These are phyloP conservation scores for Eupsilia transversa DNA, from an alignment of 2,888 invertebrate genomes.

Conservation along the genomic window DNA sequence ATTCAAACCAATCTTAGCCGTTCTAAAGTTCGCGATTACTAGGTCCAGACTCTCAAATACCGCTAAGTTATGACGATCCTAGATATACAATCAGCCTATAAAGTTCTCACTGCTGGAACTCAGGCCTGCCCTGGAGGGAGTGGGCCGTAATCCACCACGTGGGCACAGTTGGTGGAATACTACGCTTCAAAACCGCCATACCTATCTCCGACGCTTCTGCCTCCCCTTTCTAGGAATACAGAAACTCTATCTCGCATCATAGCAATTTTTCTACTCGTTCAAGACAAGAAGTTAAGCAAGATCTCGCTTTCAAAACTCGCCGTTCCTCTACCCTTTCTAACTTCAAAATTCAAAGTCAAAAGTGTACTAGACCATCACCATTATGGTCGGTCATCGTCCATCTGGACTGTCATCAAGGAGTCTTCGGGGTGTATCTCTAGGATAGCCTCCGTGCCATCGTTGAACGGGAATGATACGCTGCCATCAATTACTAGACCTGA, in stretches of 20 bases:
- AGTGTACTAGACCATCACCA: conserved; percentile 51
- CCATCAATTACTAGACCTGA: conserved; percentile 98
- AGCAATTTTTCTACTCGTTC: not conserved
- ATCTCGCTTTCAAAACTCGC: not conserved
- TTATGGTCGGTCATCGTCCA: conserved; percentile 82
- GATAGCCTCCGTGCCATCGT: conserved; percentile 96
- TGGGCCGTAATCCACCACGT: not conserved
- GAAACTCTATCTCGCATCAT: not conserved
- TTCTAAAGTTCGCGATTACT: not conserved
- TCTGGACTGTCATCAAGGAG: conserved; percentile 93
- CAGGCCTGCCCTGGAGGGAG: not conserved
- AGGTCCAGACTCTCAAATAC: not conserved
- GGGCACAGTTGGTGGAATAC: not conserved
- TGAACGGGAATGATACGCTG: conserved; percentile 97
- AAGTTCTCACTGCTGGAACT: not conserved
- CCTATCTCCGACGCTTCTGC: not conserved
- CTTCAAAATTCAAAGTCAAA: conserved; percentile 30
- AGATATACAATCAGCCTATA: not conserved
- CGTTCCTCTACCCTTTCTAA: conserved; percentile 4
- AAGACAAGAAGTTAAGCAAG: not conserved
- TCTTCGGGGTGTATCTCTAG: conserved; percentile 97
- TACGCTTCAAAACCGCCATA: not conserved
- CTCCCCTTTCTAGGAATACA: not conserved
- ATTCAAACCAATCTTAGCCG: not conserved
- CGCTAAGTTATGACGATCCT: not conserved